Conservation (phyloP, 2,888 invertebrate species). For the Euzophera pinguis region DNA sequence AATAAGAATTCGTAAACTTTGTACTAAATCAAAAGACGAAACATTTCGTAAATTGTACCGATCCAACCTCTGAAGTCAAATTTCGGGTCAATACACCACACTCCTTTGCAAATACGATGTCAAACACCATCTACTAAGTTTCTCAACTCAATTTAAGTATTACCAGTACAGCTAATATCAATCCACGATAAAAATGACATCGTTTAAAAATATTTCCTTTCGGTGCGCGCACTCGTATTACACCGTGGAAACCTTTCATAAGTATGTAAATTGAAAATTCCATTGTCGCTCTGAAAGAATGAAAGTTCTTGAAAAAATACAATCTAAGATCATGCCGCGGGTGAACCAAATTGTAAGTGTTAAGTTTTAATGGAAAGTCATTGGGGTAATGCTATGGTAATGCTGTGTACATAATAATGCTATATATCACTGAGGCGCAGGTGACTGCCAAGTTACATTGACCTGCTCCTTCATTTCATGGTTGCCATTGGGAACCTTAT, state of each 20-base stretch:
- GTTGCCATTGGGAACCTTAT: constrained; percentile 52
- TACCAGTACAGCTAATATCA: constrained; percentile 8
- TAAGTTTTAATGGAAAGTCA: constrained; percentile 50
- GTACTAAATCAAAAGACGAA: not conserved
- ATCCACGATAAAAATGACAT: constrained; percentile 17
- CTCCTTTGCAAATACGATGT: not conserved
- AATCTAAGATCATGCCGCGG: constrained; percentile 35
- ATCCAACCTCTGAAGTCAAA: not conserved
- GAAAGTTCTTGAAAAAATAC: constrained; percentile 40
- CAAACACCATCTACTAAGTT: not conserved
- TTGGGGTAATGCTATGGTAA: constrained; percentile 21
- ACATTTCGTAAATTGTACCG: not conserved
- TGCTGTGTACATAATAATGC: constrained; percentile 41
- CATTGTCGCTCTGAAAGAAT: constrained; percentile 35
- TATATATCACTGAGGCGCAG: constrained; percentile 45
- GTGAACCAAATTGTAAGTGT: constrained; percentile 33
- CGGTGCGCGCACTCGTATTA: constrained; percentile 45
- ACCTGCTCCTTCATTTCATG: constrained; percentile 44
- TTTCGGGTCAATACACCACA: not conserved
- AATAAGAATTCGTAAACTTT: not conserved
- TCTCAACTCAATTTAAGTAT: constrained; percentile 5
- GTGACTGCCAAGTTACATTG: constrained; percentile 43
- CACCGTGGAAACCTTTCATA: constrained; percentile 51
- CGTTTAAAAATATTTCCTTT: constrained; percentile 27
- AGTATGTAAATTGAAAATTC: constrained; percentile 62